phyloP scores from a whole-genome alignment of 1,140 invertebrate genomes.

The Sitobion miscanthi region DNA sequence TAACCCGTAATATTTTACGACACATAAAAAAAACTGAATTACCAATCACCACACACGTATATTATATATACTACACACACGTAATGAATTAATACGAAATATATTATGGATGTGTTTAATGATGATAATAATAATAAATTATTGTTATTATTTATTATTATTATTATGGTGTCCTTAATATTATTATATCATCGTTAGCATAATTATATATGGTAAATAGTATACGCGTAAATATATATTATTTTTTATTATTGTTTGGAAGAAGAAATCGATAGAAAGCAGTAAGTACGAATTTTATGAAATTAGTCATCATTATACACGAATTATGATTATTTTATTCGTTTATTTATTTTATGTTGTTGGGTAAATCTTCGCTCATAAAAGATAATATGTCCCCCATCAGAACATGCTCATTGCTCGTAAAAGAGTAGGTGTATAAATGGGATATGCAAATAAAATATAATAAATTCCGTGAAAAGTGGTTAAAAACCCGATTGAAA shows the following conservation, averaged over 20 bases:
- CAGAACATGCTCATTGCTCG: not conserved
- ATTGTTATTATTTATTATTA: constrained; percentile 2
- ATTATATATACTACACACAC: not conserved
- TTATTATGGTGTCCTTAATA: not conserved
- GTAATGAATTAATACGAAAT: not conserved
- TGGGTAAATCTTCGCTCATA: not conserved
- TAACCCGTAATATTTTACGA: constrained; percentile 39
- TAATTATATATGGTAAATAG: not conserved
- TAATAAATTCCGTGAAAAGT: not conserved
- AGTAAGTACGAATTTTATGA: not conserved
- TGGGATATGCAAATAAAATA: constrained; percentile 23
- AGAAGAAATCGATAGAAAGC: not conserved
- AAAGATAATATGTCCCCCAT: constrained; percentile 6
- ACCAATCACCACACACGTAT: constrained; percentile 21
- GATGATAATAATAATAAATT: constrained; percentile 7
- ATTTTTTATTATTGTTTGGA: not conserved
- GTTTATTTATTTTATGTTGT: constrained; percentile 20
- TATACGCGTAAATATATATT: not conserved
- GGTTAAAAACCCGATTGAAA: not conserved
- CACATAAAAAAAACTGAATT: constrained; percentile 31
- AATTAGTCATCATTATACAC: constrained; percentile 12
- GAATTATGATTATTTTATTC: not conserved
- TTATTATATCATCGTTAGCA: not conserved
- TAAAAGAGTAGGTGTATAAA: constrained; percentile 13
- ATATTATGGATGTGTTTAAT: not conserved